Conservation (phyloP, 2,797 vertebrate genomes). For the Rhodeus uyekii region DNA sequence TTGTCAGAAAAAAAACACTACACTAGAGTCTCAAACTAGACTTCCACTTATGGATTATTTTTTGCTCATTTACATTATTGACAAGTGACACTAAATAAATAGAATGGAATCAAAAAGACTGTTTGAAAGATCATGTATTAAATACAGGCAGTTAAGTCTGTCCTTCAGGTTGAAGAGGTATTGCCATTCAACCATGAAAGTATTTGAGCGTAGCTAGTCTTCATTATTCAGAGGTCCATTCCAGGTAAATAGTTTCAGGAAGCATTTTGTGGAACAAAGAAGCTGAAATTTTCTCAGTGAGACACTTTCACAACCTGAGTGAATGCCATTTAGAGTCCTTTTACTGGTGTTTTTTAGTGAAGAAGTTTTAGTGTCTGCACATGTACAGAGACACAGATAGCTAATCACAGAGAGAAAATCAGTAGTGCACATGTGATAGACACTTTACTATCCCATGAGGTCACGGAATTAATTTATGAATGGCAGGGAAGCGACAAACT, state of each 20-base stretch:
- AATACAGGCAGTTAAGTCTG: neutral
- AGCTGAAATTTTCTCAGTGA: slow-evolving; percentile 32
- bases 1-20: neutral
- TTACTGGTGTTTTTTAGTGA: neutral
- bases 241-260: slow-evolving; percentile 16
- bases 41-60: neutral
- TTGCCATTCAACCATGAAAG: neutral
- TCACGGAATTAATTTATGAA: no score
- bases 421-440: no score
- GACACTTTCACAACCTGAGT: slow-evolving; percentile 3
- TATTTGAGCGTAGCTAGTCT: neutral
- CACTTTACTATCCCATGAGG: no score
- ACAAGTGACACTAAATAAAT: neutral
- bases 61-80: neutral
- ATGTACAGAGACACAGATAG: neutral
- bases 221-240: slow-evolving; percentile 32
- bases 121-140: neutral
- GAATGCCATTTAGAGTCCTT: neutral
- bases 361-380: slow-evolving; percentile 4
- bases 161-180: slow-evolving; percentile 13
- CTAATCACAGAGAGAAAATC: no score
- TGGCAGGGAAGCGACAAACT: no score
- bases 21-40: neutral
- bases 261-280: slow-evolving; percentile 9
- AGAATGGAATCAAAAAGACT: neutral